phyloP scores from a whole-genome alignment of 2,797 vertebrate species.

The Anableps anableps region DNA sequence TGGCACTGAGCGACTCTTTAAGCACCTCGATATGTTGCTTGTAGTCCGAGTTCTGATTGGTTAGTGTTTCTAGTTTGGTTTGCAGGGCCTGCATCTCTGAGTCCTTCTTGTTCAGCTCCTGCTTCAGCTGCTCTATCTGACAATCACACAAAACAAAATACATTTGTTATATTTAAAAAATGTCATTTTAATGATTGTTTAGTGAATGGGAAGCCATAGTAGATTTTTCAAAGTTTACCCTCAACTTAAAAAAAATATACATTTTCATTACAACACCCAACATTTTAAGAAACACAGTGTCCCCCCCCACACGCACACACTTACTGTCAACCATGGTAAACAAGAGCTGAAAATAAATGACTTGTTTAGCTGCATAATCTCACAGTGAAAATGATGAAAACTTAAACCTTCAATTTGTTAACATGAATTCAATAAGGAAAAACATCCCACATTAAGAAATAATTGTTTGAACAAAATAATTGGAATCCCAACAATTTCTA shows the following conservation, averaged over 20 bases:
- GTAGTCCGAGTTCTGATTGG: constrained; percentile 99
- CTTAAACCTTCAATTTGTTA: not conserved
- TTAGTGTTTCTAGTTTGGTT: constrained; percentile 97
- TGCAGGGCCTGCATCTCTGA: constrained; percentile 97
- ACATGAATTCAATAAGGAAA: not conserved
- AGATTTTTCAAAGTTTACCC: not conserved
- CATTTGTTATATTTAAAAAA: not conserved
- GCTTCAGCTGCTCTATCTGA: constrained; percentile 96
- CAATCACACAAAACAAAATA: constrained; percentile 33
- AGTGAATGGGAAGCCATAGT: not conserved
- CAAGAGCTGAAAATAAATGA: not conserved
- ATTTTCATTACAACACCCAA: not conserved
- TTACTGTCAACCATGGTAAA: not conserved
- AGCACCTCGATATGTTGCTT: constrained; percentile 99
- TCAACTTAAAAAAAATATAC: not conserved
- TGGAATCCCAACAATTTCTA: not conserved
- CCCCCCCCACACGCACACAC: not conserved
- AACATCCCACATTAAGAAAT: not conserved
- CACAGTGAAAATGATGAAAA: not conserved
- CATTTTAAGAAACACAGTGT: not conserved
- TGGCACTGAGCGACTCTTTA: constrained; percentile 97
- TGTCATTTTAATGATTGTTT: not conserved
- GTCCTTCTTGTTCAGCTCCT: constrained; percentile 96
- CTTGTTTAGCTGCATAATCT: not conserved
- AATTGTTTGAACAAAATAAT: not conserved